Conservation (phyloP, 2,797 vertebrate genomes). For the Echeneis naucrates region DNA sequence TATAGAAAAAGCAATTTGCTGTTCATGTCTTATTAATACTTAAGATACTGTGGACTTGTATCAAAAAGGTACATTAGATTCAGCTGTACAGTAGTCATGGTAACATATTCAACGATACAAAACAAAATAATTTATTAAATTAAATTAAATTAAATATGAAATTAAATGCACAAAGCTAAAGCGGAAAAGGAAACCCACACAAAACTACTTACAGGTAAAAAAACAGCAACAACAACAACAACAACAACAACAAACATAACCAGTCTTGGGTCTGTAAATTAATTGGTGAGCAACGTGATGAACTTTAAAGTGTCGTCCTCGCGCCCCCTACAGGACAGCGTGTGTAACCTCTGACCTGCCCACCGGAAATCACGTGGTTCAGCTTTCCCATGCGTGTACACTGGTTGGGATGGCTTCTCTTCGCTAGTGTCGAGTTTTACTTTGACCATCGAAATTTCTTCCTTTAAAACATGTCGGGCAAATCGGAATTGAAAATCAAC, state of each 20-base stretch:
- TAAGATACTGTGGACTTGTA: too few species aligned
- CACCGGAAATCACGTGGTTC: conserved; percentile 68
- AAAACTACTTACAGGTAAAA: too few species aligned
- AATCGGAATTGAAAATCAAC: conserved; percentile 86
- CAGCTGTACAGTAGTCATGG: background rate
- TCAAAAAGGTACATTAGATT: too few species aligned
- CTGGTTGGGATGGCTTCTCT: conserved; percentile 8
- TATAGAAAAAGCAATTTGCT: too few species aligned
- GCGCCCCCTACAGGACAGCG: conserved; percentile 46
- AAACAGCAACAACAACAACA: too few species aligned
- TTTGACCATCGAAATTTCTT: accelerated
- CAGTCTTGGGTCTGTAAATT: too few species aligned
- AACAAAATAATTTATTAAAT: background rate
- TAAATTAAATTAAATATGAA: background rate
- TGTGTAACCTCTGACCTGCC: accelerated
- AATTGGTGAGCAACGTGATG: too few species aligned
- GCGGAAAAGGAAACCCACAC: too few species aligned
- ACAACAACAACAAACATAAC: background rate
- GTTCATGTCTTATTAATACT: too few species aligned
- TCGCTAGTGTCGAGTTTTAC: background rate
- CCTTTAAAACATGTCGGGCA: conserved; percentile 70
- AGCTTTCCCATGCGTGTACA: conserved; percentile 8
- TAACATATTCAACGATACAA: background rate
- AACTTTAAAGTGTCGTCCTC: too few species aligned
- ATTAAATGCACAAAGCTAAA: too few species aligned